A percentile compares a stretch with the other conserved stretches of the same genome.
These are phyloP conservation scores for Coracopsis vasa DNA, from an alignment of 2,113 vertebrate species.

Conservation along the genomic window DNA sequence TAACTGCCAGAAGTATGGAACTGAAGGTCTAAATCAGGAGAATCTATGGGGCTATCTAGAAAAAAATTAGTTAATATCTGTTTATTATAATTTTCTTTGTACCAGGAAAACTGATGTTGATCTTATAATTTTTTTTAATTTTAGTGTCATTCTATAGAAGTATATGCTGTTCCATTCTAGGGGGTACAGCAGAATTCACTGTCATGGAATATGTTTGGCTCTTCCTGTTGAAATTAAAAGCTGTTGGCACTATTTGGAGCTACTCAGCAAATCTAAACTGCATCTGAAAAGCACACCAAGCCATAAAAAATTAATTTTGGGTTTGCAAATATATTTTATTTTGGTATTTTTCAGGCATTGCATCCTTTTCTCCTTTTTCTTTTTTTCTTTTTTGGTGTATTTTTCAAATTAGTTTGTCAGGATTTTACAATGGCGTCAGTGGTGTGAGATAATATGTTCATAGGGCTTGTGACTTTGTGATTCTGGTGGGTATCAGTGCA, in stretches of 20 bases:
- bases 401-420: background rate
- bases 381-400: background rate
- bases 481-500: too few species aligned
- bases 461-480: background rate
- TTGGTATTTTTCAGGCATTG: background rate
- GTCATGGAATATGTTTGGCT: background rate
- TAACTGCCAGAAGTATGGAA: background rate
- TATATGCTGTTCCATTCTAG: background rate
- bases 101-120: background rate
- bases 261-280: background rate
- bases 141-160: background rate
- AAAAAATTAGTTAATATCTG: background rate
- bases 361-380: background rate
- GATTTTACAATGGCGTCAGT: background rate
- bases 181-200: background rate
- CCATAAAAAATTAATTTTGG: background rate
- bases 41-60: background rate
- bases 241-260: background rate
- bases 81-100: background rate
- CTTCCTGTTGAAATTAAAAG: background rate
- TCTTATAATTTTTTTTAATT: background rate
- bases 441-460: background rate
- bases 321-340: background rate
- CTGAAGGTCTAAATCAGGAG: background rate
- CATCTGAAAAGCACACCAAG: background rate